Conservation (phyloP, 2,797 vertebrate genomes). For the Coreius guichenoti region DNA sequence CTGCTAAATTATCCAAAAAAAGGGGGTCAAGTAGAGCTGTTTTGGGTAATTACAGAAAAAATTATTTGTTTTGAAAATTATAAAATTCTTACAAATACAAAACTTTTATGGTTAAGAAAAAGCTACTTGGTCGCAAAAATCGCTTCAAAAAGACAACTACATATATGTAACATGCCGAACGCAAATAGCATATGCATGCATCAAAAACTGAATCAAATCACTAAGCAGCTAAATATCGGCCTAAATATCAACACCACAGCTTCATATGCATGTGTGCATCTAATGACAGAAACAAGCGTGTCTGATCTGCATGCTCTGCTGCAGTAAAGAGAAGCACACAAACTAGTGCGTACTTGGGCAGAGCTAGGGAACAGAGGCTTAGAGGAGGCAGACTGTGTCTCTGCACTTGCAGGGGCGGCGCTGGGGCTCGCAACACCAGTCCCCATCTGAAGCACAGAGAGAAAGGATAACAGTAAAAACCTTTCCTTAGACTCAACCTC, state of each 20-base stretch:
- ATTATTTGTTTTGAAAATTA: background rate
- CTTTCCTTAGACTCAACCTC: constrained; percentile 65
- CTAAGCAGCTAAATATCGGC: background rate
- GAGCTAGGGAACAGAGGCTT: constrained; percentile 96
- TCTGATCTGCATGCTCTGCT: constrained; percentile 58
- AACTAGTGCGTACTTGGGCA: constrained; percentile 94
- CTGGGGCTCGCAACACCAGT: constrained; percentile 94
- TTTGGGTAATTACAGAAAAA: background rate
- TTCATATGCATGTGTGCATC: background rate
- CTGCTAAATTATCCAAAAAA: background rate
- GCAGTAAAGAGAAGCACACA: constrained; percentile 75
- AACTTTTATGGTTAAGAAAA: background rate
- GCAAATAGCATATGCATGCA: constrained; percentile 1
- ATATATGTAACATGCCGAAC: background rate
- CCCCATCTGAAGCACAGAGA: constrained; percentile 97
- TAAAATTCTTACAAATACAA: background rate
- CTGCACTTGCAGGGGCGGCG: constrained; percentile 90
- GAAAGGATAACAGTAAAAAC: constrained; percentile 85
- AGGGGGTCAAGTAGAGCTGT: background rate
- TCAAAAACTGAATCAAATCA: background rate
- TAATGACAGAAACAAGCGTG: background rate
- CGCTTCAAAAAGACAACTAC: background rate
- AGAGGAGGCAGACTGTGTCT: constrained; percentile 93
- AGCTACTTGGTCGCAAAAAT: background rate
- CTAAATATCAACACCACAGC: background rate